Base-by-base conservation (phyloP, 1,140 invertebrate genomes). In the Berghia stephanieae region DNA sequence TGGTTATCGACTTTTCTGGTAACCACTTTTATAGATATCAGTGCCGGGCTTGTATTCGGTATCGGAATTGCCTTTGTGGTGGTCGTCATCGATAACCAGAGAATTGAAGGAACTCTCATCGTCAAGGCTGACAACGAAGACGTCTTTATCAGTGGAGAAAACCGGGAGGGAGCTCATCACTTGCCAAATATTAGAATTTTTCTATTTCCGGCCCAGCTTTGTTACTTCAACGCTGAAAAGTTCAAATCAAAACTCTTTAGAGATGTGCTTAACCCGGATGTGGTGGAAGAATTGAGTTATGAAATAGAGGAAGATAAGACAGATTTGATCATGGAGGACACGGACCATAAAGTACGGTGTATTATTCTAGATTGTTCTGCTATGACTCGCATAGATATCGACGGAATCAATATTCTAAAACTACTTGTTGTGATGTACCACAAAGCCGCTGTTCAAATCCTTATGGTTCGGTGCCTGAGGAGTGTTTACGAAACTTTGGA, bases 101-200 rank as follows among this genome's bases (percentile, higher is more conserved):
- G 73, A 16, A 68, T 83, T 0, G 75, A 57, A 3, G 79, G 78
- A 0, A 40, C 71, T 18, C 24, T 82, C 13, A 60, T 83, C 18
- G 81, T 68, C 5, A 52, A 75, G 27, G 57, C 80, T 0, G 24
- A 66, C 5, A 38, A 75, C 13, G 84, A 85, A 66, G 81, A 84
- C 69, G 34, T 83, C 13, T 74, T 79, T 27, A 13, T 84, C 0
- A 63, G 68, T 13, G 75, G 60, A 13, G 38, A 74, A 31, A n/a
- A 67, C 8, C 27, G 68, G 5, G 43, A 55, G 24, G 38, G 60
- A 13, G 76, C 68, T 24, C 79, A 92, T 79, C 93, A 94, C 84
- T 89, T 94, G 34, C 90, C 92, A 31, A 83, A 82, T 8, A 83
- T 90, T 46, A 88, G 85, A 49, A 86, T 90, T 5, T 88, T 89